Evolutionary conservation across 1,140 invertebrate genomes (phyloP).

Genomic region (Megalonaias nervosa): DNA sequence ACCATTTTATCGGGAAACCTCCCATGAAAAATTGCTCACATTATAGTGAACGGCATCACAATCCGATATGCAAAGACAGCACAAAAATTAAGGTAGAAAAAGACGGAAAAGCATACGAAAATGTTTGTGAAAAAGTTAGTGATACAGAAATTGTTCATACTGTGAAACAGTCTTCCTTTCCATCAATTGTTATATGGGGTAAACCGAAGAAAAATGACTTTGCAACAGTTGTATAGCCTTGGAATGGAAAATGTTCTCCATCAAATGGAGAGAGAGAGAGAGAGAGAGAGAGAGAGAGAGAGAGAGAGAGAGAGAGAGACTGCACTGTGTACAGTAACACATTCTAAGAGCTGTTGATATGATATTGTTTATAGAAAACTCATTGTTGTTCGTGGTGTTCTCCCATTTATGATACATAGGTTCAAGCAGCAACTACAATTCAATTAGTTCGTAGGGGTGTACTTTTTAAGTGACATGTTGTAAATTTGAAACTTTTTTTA

Average conservation of each 20-base stretch:
- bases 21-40: slow-evolving; percentile 5
- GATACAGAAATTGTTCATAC: slow-evolving; percentile 20
- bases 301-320: too few relatives aligned
- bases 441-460: too few relatives aligned
- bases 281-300: too few relatives aligned
- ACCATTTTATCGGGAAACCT: slow-evolving; percentile 62
- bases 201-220: slow-evolving; percentile 41
- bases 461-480: too few relatives aligned
- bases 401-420: too few relatives aligned
- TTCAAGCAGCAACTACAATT: too few relatives aligned
- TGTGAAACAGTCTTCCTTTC: slow-evolving; percentile 26
- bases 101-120: slow-evolving; percentile 54
- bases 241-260: not conserved
- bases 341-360: too few relatives aligned
- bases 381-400: too few relatives aligned
- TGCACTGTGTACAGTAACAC: too few relatives aligned
- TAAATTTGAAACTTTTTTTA: too few relatives aligned
- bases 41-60: slow-evolving; percentile 1
- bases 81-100: slow-evolving; percentile 45
- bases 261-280: too few relatives aligned
- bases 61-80: slow-evolving; percentile 4
- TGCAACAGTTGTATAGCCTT: slow-evolving; percentile 53
- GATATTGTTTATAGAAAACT: too few relatives aligned
- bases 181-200: slow-evolving; percentile 52
- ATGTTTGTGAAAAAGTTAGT: slow-evolving; percentile 38